Conservation (phyloP, 1,140 invertebrate species). For the Grapholita molesta region DNA sequence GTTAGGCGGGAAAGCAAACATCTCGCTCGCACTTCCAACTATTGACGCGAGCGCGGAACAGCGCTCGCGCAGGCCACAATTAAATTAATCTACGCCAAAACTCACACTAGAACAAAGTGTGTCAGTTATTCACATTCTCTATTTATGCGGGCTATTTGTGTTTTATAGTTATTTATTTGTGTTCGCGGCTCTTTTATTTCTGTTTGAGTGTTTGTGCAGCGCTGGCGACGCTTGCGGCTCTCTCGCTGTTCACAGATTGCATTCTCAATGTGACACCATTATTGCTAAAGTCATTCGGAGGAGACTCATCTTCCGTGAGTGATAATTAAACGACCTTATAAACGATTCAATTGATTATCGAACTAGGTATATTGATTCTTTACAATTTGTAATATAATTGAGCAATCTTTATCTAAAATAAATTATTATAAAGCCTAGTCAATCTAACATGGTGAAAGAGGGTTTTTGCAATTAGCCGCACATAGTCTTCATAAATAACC, state of each 20-base stretch:
- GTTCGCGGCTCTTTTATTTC: constrained; percentile 37
- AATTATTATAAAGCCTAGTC: no score
- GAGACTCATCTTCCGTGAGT: constrained; percentile 29
- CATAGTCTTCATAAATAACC: no score
- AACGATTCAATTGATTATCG: no score
- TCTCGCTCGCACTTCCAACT: constrained; percentile 18
- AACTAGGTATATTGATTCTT: neutral
- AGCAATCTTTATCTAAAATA: no score
- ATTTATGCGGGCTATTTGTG: constrained; percentile 57
- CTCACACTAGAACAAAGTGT: constrained; percentile 43
- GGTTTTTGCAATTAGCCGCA: no score
- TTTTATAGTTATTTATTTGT: constrained; percentile 47
- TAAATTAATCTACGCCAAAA: constrained; percentile 40
- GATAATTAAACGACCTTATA: constrained; percentile 24
- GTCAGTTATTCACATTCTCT: constrained; percentile 60
- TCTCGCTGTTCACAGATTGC: constrained; percentile 9
- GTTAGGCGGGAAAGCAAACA: neutral
- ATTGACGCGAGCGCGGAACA: constrained; percentile 5
- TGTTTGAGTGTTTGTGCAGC: constrained; percentile 32
- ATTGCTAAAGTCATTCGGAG: constrained; percentile 31
- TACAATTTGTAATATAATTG: no score
- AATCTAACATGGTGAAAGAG: no score
- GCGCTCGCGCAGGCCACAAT: constrained; percentile 30
- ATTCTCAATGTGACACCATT: constrained; percentile 29
- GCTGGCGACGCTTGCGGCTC: neutral